Evolutionary conservation across 2,797 vertebrate species (phyloP).

Genomic region (Sebastes hubbsi): DNA sequence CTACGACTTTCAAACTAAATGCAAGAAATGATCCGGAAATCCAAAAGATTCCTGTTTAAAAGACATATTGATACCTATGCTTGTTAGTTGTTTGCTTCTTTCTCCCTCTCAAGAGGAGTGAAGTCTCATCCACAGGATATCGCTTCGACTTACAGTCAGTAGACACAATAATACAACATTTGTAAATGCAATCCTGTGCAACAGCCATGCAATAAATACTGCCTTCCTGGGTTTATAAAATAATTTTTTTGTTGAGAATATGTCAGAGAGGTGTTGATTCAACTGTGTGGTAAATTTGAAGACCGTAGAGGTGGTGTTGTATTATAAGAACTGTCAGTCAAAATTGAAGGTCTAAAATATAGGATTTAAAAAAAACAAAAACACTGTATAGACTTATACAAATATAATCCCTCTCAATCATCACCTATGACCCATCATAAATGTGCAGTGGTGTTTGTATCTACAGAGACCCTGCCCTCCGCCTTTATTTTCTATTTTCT

Average conservation of each 20-base stretch:
- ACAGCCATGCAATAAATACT: slow-evolving; percentile 27
- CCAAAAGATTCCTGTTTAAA: slow-evolving; percentile 11
- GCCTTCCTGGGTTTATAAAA: background rate
- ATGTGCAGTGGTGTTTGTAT: too few relatives aligned
- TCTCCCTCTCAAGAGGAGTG: background rate
- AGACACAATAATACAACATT: slow-evolving; percentile 18
- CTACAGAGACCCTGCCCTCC: too few relatives aligned
- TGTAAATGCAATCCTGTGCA: slow-evolving; percentile 44
- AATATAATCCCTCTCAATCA: too few relatives aligned
- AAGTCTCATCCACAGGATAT: slow-evolving; percentile 10
- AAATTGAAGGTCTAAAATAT: background rate
- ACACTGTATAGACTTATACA: too few relatives aligned
- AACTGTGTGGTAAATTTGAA: background rate
- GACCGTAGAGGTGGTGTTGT: background rate
- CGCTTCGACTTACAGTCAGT: slow-evolving; percentile 1
- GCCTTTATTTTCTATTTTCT: too few relatives aligned
- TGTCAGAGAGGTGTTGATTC: slow-evolving; percentile 9
- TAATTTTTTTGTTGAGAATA: background rate
- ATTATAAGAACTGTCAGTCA: background rate
- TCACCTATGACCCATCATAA: too few relatives aligned
- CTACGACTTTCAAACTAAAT: background rate
- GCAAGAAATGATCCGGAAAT: background rate
- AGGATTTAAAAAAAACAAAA: too few relatives aligned
- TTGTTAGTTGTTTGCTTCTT: slow-evolving; percentile 9
- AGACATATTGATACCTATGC: background rate